A percentile compares a stretch with the other conserved stretches of the same genome.
phyloP scores from a whole-genome alignment of 2,113 vertebrate species.

The Globicephala melas region DNA sequence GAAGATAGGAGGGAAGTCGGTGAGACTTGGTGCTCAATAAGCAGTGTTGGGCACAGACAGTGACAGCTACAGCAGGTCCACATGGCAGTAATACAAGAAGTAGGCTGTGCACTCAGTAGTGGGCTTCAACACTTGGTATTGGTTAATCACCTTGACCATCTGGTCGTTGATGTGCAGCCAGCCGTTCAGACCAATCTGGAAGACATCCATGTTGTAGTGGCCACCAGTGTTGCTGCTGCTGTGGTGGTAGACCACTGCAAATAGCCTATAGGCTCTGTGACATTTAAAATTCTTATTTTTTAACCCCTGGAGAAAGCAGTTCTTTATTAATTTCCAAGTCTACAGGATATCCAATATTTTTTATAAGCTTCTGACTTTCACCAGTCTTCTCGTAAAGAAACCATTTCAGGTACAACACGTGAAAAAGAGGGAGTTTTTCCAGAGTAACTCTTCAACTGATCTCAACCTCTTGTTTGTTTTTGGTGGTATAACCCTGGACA shows the following conservation, averaged over 20 bases:
- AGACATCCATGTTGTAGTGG: constrained; percentile 98
- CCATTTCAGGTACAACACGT: constrained; percentile 95
- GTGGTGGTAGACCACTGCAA: constrained; percentile 99
- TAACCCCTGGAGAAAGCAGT: constrained; percentile 95
- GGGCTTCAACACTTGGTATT: constrained; percentile 97
- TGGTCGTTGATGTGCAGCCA: constrained; percentile 99
- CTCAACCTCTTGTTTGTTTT: constrained; percentile 98
- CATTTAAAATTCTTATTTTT: constrained; percentile 97
- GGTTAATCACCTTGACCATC: constrained; percentile 91
- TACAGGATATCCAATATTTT: constrained; percentile 96
- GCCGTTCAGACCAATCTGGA: constrained; percentile 98
- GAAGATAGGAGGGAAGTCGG: constrained; percentile 64
- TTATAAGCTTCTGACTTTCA: constrained; percentile 96
- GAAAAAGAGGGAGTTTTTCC: constrained; percentile 95
- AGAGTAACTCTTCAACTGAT: constrained; percentile 95
- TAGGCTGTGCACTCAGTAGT: constrained; percentile 95
- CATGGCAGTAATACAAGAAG: constrained; percentile 98
- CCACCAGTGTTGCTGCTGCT: constrained; percentile 97
- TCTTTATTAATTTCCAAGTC: constrained; percentile 99
- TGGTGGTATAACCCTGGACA: constrained; percentile 98
- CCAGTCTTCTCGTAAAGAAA: constrained; percentile 98
- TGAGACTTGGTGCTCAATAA: constrained; percentile 83
- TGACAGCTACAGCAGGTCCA: constrained; percentile 93
- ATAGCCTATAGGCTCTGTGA: constrained; percentile 98
- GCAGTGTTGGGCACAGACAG: constrained; percentile 83